Percentiles rank a stretch among this genome's conserved stretches.
phyloP scores from a whole-genome alignment of 2,888 invertebrate genomes.

The Opisthograptis luteolata region DNA sequence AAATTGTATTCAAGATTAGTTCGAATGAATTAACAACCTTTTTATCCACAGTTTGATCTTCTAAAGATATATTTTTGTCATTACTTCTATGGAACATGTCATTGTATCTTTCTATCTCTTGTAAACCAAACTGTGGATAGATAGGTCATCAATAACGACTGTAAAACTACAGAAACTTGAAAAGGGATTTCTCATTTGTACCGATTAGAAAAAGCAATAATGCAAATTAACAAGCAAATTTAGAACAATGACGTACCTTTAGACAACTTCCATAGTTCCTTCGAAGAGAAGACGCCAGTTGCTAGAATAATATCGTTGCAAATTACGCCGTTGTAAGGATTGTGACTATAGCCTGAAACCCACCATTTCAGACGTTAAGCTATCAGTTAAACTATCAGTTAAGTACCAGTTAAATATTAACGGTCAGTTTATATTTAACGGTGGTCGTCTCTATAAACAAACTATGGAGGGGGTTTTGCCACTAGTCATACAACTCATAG shows the following conservation, averaged over 20 bases:
- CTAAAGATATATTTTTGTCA: too few relatives aligned
- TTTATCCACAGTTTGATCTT: too few relatives aligned
- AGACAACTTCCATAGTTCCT: conserved; percentile 99
- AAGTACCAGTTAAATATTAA: conserved; percentile 4
- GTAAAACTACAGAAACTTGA: too few relatives aligned
- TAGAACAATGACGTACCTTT: conserved; percentile 87
- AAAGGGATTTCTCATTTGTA: background rate
- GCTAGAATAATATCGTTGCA: conserved; percentile 99
- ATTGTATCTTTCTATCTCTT: too few relatives aligned
- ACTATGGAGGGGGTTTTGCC: conserved; percentile 47
- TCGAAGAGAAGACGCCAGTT: conserved; percentile 99
- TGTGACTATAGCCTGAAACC: conserved; percentile 92
- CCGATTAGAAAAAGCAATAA: background rate
- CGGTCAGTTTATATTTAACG: background rate
- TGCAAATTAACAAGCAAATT: conserved; percentile 21
- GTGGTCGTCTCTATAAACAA: conserved; percentile 44
- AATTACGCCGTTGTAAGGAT: conserved; percentile 99
- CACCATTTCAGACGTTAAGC: conserved; percentile 48
- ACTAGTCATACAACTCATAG: background rate
- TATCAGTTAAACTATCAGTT: conserved; percentile 33
- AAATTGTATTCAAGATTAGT: too few relatives aligned
- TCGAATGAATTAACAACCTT: too few relatives aligned
- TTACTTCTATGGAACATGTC: too few relatives aligned
- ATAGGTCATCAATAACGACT: too few relatives aligned
- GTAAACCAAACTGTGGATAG: too few relatives aligned